Conservation (phyloP, 2,797 vertebrate genomes). For the Macropodus opercularis region DNA sequence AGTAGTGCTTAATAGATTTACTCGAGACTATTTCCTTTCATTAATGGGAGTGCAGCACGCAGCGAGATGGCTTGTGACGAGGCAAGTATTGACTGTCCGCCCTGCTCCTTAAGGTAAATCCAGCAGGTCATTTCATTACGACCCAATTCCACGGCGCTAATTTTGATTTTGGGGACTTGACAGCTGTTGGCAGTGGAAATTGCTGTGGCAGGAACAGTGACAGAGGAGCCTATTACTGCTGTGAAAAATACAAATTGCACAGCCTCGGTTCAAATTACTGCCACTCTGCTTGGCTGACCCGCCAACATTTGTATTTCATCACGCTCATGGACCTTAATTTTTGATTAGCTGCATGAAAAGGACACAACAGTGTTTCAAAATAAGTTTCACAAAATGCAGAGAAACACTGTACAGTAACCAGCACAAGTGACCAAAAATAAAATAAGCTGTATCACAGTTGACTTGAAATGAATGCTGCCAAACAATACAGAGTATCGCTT, state of each 20-base stretch:
- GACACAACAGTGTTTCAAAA: constrained; percentile 4
- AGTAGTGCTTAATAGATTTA: constrained; percentile 76
- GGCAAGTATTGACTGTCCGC: constrained; percentile 67
- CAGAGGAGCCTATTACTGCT: constrained; percentile 67
- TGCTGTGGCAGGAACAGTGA: constrained; percentile 58
- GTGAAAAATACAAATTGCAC: constrained; percentile 72
- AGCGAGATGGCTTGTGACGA: constrained; percentile 66
- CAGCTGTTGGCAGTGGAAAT: constrained; percentile 77
- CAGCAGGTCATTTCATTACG: constrained; percentile 80
- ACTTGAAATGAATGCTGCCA: background rate
- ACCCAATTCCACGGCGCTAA: constrained; percentile 70
- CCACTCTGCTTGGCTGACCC: constrained; percentile 55
- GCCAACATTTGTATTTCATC: constrained; percentile 55
- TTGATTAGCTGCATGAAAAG: constrained; percentile 52
- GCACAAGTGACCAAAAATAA: background rate
- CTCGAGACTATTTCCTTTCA: constrained; percentile 74
- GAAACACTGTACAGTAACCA: constrained; percentile 7
- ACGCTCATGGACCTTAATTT: constrained; percentile 26
- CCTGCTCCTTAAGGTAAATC: constrained; percentile 75
- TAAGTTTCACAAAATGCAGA: constrained; percentile 8
- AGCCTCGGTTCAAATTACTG: constrained; percentile 70
- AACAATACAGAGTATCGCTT: background rate
- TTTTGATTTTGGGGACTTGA: constrained; percentile 78
- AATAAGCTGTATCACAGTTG: background rate
- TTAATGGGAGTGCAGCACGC: constrained; percentile 69